These are phyloP conservation scores for Ptychadena robeensis DNA, from an alignment of 2,797 vertebrate species.

Conservation along the genomic window DNA sequence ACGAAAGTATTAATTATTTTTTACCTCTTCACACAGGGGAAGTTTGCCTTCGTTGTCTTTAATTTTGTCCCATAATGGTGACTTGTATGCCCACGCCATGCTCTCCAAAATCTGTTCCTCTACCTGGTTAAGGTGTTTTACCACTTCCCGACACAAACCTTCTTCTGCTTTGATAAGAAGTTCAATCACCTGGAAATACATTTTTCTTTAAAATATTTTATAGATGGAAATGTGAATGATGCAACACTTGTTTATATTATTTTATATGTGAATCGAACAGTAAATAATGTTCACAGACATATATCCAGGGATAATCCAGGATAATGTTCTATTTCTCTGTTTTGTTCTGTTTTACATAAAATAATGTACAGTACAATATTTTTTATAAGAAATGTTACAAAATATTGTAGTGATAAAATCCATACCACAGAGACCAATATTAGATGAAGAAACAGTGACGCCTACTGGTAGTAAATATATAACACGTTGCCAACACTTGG, in stretches of 20 bases:
- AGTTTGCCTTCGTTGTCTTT: conserved; percentile 81
- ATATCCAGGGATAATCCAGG: no score
- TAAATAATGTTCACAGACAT: no score
- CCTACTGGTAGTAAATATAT: no score
- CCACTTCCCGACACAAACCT: conserved; percentile 87
- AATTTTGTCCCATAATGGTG: conserved; percentile 85
- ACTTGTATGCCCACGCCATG: conserved; percentile 84
- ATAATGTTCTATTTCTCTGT: no score
- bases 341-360: no score
- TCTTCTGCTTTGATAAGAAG: conserved; percentile 89
- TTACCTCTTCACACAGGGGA: conserved; percentile 89
- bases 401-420: neutral
- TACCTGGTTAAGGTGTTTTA: conserved; percentile 89
- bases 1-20: no score
- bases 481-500: no score
- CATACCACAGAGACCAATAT: neutral
- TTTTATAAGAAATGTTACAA: neutral
- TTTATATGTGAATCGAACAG: no score
- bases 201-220: neutral
- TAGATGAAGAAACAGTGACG: neutral
- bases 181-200: conserved; percentile 83
- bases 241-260: no score
- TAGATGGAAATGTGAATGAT: no score
- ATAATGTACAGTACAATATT: no score
- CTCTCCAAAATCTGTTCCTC: conserved; percentile 91